Conservation (phyloP, 2,888 invertebrate genomes). For the Disparrhopalites patrizii region DNA sequence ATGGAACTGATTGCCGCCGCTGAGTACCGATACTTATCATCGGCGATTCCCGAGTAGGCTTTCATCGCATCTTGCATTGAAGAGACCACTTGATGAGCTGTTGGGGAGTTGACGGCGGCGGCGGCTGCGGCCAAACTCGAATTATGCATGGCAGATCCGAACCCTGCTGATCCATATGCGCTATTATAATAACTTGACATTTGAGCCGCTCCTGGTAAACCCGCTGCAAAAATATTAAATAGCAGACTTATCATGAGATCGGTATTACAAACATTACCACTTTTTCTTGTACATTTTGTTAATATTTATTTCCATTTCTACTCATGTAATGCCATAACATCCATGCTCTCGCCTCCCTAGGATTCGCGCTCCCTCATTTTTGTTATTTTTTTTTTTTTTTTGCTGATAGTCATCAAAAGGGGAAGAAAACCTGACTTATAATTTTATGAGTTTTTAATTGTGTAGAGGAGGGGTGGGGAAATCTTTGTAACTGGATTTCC, state of each 20-base stretch:
- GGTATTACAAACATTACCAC: not conserved
- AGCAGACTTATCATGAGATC: no score
- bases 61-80: conserved; percentile 49
- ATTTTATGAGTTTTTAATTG: conserved; percentile 5
- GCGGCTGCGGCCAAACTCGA: conserved; percentile 48
- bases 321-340: no score
- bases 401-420: no score
- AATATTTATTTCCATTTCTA: not conserved
- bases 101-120: conserved; percentile 43
- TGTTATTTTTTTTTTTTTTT: not conserved
- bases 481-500: not conserved
- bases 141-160: conserved; percentile 47
- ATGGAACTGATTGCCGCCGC: conserved; percentile 45
- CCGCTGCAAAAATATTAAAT: conserved; percentile 38
- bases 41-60: conserved; percentile 48
- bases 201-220: conserved; percentile 47
- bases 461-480: no score
- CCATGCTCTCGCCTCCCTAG: no score
- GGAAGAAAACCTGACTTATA: no score
- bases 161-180: conserved; percentile 44
- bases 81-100: conserved; percentile 44
- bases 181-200: conserved; percentile 48
- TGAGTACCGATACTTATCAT: conserved; percentile 48
- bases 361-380: not conserved
- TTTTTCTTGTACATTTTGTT: not conserved